Conservation (phyloP, 2,113 vertebrate species). For the Balaeniceps rex region DNA sequence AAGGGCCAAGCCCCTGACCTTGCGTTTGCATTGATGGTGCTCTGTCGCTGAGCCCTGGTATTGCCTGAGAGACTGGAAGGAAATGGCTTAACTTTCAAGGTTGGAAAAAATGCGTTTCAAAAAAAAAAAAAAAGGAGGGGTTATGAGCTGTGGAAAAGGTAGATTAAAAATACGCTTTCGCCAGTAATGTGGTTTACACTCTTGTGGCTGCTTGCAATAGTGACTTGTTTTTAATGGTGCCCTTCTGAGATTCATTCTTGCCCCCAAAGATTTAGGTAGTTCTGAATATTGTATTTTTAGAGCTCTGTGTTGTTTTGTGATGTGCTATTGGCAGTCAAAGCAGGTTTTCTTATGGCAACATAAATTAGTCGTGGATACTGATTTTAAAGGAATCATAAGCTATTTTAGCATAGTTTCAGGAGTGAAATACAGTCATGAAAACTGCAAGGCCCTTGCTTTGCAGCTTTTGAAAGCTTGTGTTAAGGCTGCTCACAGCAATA, state of each 20-base stretch:
- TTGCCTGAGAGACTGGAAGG: not conserved
- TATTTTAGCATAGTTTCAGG: not conserved
- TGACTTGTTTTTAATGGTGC: not conserved
- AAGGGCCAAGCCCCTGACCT: accelerated
- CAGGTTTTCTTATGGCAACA: not conserved
- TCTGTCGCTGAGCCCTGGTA: not conserved
- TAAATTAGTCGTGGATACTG: not conserved
- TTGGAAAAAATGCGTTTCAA: not conserved
- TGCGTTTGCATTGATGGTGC: accelerated
- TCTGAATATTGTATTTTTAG: not conserved
- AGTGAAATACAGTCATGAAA: not conserved
- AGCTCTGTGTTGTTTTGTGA: not conserved
- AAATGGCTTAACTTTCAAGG: accelerated
- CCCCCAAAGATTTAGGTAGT: not conserved
- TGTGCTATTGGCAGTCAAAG: not conserved
- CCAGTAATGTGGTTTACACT: not conserved
- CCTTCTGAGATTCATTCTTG: not conserved
- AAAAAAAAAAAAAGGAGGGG: too few relatives aligned
- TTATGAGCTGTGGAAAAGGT: not conserved
- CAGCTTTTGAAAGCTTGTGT: not conserved
- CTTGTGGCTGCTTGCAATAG: not conserved
- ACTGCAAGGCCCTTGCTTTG: not conserved
- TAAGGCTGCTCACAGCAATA: not conserved
- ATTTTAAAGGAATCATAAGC: not conserved
- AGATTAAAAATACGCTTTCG: not conserved